Percentiles rank a stretch among this genome's conserved stretches.
phyloP scores from a whole-genome alignment of 2,888 invertebrate species.

The Pseudococcus longispinus region DNA sequence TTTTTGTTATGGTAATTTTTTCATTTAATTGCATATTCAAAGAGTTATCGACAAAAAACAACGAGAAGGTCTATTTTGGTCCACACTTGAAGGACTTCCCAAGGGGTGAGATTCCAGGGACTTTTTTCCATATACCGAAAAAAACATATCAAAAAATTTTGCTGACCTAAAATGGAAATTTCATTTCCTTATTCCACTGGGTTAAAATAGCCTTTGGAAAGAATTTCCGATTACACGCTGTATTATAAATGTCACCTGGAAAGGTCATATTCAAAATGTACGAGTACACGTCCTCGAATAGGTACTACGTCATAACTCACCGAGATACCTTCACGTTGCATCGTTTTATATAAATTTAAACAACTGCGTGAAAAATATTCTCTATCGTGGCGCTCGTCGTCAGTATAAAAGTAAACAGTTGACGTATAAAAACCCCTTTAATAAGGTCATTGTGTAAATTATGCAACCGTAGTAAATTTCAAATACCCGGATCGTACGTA shows the following conservation, averaged over 20 bases:
- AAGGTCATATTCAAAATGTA: not conserved
- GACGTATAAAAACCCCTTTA: conserved; percentile 20
- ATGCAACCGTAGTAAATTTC: conserved; percentile 22
- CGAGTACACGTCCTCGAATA: not conserved
- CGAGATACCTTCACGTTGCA: not conserved
- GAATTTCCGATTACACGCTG: not conserved
- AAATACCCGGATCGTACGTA: not conserved
- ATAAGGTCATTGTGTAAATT: conserved; percentile 39
- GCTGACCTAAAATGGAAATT: no score
- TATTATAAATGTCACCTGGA: not conserved
- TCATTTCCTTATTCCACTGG: not conserved
- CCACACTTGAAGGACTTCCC: no score
- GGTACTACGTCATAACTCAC: not conserved
- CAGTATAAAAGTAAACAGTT: not conserved
- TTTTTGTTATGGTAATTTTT: no score
- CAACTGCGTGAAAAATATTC: conserved; percentile 1
- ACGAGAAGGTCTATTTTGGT: no score
- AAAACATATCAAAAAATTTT: no score
- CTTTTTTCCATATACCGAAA: no score
- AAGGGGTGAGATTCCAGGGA: no score
- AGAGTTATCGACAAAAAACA: no score
- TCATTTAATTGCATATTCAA: no score
- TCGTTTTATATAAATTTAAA: not conserved
- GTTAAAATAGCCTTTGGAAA: not conserved
- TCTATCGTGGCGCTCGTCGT: not conserved